Evolutionary conservation across 2,797 vertebrate genomes (phyloP).

Genomic region (Muraenolepis orangiensis): DNA sequence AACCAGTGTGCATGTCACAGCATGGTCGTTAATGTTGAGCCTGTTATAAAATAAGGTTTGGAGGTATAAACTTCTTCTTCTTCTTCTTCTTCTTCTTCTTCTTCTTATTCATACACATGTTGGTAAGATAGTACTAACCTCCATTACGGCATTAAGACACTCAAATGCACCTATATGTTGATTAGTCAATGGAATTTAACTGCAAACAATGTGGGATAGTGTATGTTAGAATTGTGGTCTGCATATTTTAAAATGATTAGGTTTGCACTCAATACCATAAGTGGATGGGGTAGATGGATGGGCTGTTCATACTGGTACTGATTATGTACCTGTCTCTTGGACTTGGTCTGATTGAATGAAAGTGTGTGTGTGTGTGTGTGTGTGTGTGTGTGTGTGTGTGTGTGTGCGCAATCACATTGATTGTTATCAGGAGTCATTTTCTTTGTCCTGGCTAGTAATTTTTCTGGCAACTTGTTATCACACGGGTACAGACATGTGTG

Average conservation of each 20-base stretch:
- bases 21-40: too few species aligned
- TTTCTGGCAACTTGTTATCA: neutral
- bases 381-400: slow-evolving; percentile 8
- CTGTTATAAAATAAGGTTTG: too few species aligned
- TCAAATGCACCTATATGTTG: too few species aligned
- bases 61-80: too few species aligned
- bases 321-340: neutral
- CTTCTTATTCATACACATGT: too few species aligned
- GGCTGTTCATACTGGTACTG: neutral
- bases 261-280: neutral
- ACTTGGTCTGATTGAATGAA: neutral
- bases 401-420: neutral
- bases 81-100: too few species aligned
- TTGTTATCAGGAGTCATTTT: neutral
- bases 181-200: neutral
- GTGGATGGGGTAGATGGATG: neutral
- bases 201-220: neutral
- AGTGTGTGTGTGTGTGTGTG: neutral
- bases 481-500: neutral
- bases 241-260: neutral
- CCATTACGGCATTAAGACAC: too few species aligned
- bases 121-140: too few species aligned
- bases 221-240: neutral
- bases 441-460: neutral
- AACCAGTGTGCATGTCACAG: too few species aligned